Evolutionary conservation across 92 coral and sea anemone genomes (phyloP).

Genomic region (Zoanthus sansibaricus): DNA sequence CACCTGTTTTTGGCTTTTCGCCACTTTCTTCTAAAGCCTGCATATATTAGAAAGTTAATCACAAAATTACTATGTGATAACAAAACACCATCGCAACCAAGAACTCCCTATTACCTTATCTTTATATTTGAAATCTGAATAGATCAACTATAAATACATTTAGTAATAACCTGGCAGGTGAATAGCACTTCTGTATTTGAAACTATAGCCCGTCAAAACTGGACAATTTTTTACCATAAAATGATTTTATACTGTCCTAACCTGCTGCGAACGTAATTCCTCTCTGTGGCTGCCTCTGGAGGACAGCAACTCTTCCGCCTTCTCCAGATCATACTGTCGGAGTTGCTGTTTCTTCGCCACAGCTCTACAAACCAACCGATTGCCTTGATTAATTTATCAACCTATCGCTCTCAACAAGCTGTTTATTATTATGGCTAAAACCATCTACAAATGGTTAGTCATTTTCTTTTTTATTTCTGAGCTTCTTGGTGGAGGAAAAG

Average conservation of each 20-base stretch:
- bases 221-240: neutral
- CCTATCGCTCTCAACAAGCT: neutral
- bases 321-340: conserved; percentile 94
- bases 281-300: conserved; percentile 82
- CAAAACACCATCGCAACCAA: too few species aligned
- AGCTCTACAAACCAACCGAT: conserved; percentile 55
- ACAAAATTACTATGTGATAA: too few species aligned
- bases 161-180: too few species aligned
- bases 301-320: conserved; percentile 85
- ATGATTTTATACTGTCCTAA: neutral
- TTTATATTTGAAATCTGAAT: too few species aligned
- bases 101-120: too few species aligned
- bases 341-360: conserved; percentile 94
- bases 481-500: too few species aligned
- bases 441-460: too few species aligned
- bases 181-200: neutral
- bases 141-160: too few species aligned
- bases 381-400: too few species aligned
- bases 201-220: neutral
- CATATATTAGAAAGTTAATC: neutral
- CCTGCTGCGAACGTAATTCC: conserved; percentile 83
- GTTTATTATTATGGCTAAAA: neutral
- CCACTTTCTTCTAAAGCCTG: conserved; percentile 83
- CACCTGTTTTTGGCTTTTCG: conserved; percentile 79
- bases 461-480: too few species aligned